These are phyloP conservation scores for Heliothis peltigera DNA, from an alignment of 2,888 invertebrate genomes.

Conservation along the genomic window DNA sequence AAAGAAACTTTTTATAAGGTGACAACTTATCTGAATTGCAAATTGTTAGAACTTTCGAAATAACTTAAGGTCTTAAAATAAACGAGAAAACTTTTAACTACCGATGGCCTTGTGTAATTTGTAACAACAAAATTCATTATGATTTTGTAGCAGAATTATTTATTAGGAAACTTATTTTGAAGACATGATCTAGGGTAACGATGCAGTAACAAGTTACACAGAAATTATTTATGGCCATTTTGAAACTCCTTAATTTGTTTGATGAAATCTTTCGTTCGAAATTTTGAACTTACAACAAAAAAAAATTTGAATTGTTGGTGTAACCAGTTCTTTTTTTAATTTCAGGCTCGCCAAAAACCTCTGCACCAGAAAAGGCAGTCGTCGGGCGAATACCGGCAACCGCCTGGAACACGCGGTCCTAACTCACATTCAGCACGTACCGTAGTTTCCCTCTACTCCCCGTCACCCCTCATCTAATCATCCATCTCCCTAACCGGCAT, in stretches of 20 bases:
- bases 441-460: conserved; percentile 88
- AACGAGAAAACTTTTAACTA: conserved; percentile 47
- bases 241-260: not conserved
- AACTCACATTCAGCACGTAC: conserved; percentile 95
- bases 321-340: conserved; percentile 53
- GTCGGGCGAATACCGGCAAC: conserved; percentile 96
- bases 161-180: conserved; percentile 1
- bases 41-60: conserved; percentile 29
- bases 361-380: conserved; percentile 94
- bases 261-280: not conserved
- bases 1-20: conserved; percentile 33
- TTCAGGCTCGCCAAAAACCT: conserved; percentile 95
- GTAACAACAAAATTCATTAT: conserved; percentile 16
- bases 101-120: conserved; percentile 38
- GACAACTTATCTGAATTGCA: conserved; percentile 39
- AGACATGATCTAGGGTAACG: not conserved
- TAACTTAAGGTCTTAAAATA: conserved; percentile 26
- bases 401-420: conserved; percentile 95
- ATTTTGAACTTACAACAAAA: not conserved
- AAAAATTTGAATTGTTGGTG: not conserved
- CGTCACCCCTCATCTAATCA: conserved; percentile 57
- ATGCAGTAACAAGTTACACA: not conserved
- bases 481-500: conserved; percentile 76
- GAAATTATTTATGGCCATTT: not conserved
- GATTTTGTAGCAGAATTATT: conserved; percentile 9